phyloP scores from a whole-genome alignment of 2,888 invertebrate genomes.

The Drosophila antonietae region DNA sequence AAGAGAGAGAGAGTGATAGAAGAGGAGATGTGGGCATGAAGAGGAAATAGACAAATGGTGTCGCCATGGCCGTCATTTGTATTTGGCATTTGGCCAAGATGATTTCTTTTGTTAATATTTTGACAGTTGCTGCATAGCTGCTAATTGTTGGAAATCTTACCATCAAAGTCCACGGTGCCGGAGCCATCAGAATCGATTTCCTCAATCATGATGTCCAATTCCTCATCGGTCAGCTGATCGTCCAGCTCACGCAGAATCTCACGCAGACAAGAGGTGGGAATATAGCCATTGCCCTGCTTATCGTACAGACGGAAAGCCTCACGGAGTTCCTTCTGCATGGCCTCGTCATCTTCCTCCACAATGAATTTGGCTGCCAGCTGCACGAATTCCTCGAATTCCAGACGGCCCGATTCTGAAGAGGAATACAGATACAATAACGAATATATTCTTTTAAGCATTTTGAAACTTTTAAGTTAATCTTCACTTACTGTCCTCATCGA shows the following conservation, averaged over 20 bases:
- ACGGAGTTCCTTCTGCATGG: conserved; percentile 98
- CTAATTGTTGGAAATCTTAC: conserved; percentile 86
- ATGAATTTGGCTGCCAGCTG: conserved; percentile 98
- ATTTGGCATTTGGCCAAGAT: conserved; percentile 51
- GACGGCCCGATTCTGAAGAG: conserved; percentile 94
- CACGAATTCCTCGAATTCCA: conserved; percentile 98
- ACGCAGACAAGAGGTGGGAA: conserved; percentile 95
- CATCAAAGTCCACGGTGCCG: conserved; percentile 99
- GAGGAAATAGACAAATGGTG: conserved; percentile 16
- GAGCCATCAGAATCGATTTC: conserved; percentile 99
- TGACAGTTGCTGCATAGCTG: conserved; percentile 24
- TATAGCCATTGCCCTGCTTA: conserved; percentile 98
- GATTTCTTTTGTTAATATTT: conserved; percentile 18
- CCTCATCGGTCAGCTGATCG: conserved; percentile 96
- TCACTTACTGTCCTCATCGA: conserved; percentile 96
- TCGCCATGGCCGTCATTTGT: conserved; percentile 34
- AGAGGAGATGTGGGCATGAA: not conserved
- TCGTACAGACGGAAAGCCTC: conserved; percentile 99
- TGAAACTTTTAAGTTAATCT: not conserved
- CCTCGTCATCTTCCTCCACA: conserved; percentile 98
- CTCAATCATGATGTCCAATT: conserved; percentile 98
- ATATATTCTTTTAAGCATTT: too few relatives aligned
- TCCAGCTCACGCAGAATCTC: conserved; percentile 98
- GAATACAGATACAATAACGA: too few relatives aligned
- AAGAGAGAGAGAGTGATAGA: not conserved